Evolutionary conservation across 92 coral and sea anemone species (phyloP).

Genomic region (Parazoanthus darwini): DNA sequence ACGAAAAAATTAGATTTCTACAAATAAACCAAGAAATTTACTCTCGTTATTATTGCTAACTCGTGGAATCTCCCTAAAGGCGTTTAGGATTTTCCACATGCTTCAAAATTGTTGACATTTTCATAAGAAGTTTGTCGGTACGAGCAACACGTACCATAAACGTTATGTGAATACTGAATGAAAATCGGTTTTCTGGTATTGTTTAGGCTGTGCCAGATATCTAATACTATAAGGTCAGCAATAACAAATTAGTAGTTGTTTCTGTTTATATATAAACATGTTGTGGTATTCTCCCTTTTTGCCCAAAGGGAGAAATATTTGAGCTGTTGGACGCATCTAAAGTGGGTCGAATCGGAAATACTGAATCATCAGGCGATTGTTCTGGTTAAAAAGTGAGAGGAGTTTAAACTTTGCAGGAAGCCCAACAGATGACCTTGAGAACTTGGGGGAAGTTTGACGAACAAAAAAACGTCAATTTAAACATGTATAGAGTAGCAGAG

Average conservation of each 20-base stretch:
- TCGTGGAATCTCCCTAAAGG: not conserved
- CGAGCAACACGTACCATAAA: not conserved
- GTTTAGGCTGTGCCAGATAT: not conserved
- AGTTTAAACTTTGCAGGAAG: not conserved
- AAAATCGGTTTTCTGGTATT: not conserved
- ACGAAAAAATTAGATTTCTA: not conserved
- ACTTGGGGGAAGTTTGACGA: not conserved
- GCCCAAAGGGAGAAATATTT: slow-evolving; percentile 6
- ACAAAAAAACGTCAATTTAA: not conserved
- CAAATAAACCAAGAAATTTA: too few species aligned
- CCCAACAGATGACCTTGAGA: not conserved
- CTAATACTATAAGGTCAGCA: not conserved
- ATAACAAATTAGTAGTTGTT: not conserved
- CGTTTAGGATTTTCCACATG: not conserved
- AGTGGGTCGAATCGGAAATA: not conserved
- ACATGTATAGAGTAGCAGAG: not conserved
- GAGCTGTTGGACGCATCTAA: not conserved
- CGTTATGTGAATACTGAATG: too few species aligned
- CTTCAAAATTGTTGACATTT: not conserved
- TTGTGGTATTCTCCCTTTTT: not conserved
- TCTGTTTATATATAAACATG: slow-evolving; percentile 1
- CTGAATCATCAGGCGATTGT: not conserved
- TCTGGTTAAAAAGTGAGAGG: not conserved
- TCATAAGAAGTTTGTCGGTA: not conserved
- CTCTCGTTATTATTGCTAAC: too few species aligned